A percentile compares a stretch with the other conserved stretches of the same genome.
phyloP scores from a whole-genome alignment of 2,888 invertebrate genomes.

The Xestia xanthographa region DNA sequence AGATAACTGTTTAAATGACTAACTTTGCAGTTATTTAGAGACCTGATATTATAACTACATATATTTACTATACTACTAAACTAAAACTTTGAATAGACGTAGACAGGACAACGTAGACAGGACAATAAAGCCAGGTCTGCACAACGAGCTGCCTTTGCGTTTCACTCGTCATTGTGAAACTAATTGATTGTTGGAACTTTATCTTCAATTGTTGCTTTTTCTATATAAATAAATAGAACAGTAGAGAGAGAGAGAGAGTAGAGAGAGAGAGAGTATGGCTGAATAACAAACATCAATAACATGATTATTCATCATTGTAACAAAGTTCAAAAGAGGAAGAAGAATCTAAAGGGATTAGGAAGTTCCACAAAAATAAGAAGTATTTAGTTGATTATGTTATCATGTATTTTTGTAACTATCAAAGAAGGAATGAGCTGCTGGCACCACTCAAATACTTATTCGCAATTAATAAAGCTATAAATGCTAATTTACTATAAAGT shows the following conservation, averaged over 20 bases:
- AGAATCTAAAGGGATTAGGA: not conserved
- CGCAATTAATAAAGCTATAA: not conserved
- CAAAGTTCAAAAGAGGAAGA: not conserved
- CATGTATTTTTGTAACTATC: not conserved
- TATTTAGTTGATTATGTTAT: too few relatives aligned
- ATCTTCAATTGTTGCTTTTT: not conserved
- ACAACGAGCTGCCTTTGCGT: not conserved
- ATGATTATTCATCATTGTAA: not conserved
- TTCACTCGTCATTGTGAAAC: constrained; percentile 21
- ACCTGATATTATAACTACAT: constrained; percentile 4
- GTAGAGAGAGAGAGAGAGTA: too few relatives aligned
- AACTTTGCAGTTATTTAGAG: constrained; percentile 6
- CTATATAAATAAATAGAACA: not conserved
- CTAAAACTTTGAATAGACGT: constrained; percentile 6
- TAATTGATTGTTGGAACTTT: constrained; percentile 33
- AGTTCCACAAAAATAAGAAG: not conserved
- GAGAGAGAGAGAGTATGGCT: too few relatives aligned
- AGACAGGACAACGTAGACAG: too few relatives aligned
- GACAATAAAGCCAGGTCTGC: constrained; percentile 3
- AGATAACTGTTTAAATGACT: not conserved
- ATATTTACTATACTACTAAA: too few relatives aligned
- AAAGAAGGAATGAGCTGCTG: not conserved
- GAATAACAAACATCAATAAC: too few relatives aligned
- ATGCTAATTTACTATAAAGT: too few relatives aligned
- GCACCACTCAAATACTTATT: not conserved